Evolutionary conservation across 2,888 invertebrate species (phyloP).

Genomic region (Eristalis arbustorum): DNA sequence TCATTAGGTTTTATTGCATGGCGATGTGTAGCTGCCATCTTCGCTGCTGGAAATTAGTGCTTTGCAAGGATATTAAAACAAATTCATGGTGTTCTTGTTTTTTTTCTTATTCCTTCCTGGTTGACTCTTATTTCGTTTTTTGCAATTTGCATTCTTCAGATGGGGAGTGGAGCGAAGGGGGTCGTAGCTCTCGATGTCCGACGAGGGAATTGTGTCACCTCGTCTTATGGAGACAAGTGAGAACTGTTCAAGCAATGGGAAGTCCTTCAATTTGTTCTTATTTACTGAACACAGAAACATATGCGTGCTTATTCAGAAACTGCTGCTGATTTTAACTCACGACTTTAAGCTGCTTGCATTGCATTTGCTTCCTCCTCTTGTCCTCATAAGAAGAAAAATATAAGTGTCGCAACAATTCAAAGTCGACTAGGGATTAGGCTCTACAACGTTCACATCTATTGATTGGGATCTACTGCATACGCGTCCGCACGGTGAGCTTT

Average conservation of each 20-base stretch:
- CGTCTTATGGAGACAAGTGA: neutral
- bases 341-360: too few species aligned
- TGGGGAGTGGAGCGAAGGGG: neutral
- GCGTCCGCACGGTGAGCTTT: too few species aligned
- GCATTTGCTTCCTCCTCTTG: too few species aligned
- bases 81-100: constrained; percentile 20
- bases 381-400: too few species aligned
- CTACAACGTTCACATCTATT: too few species aligned
- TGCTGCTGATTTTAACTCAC: too few species aligned
- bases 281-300: too few species aligned
- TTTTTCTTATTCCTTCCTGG: neutral
- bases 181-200: neutral
- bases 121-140: neutral
- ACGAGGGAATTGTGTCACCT: neutral
- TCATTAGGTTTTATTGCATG: constrained; percentile 67
- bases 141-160: neutral
- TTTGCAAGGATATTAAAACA: constrained; percentile 43
- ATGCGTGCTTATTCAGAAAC: too few species aligned
- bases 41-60: constrained; percentile 26
- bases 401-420: too few species aligned
- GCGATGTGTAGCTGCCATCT: constrained; percentile 37
- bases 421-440: too few species aligned
- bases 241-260: neutral
- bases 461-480: too few species aligned
- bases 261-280: too few species aligned